phyloP scores from a whole-genome alignment of 2,797 vertebrate species.

The Gambusia yucatana region DNA sequence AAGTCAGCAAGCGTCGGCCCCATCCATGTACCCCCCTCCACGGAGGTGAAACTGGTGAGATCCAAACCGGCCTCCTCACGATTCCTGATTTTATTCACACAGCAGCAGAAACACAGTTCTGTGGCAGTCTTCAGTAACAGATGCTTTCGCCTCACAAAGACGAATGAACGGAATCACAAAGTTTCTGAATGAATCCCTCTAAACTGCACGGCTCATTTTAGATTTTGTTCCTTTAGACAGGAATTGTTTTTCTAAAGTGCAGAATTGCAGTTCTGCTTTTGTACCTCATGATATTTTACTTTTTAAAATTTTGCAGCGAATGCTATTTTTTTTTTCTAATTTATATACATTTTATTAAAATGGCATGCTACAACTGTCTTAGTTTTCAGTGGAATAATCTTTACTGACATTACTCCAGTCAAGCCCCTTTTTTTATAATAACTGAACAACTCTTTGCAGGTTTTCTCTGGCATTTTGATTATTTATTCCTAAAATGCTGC shows the following conservation, averaged over 20 bases:
- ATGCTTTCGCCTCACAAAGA: too few species aligned
- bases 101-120: not conserved
- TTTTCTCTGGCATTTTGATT: too few species aligned
- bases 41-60: slow-evolving; percentile 97
- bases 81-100: not conserved
- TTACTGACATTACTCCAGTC: not conserved
- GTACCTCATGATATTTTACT: not conserved
- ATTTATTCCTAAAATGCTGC: not conserved
- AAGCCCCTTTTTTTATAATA: too few species aligned
- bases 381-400: not conserved
- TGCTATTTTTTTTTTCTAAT: not conserved
- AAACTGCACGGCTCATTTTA: not conserved
- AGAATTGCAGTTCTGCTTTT: not conserved
- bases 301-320: not conserved
- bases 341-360: not conserved
- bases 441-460: too few species aligned
- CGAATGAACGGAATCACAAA: too few species aligned
- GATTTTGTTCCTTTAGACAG: not conserved
- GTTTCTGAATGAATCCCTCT: not conserved
- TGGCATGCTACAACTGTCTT: not conserved
- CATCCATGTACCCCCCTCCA: slow-evolving; percentile 92
- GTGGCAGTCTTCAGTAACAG: not conserved
- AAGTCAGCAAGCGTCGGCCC: slow-evolving; percentile 93
- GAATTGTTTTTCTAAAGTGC: not conserved
- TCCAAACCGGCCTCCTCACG: not conserved